These are phyloP conservation scores for Dolomedes plantarius DNA, from an alignment of 2,888 invertebrate species.

Conservation along the genomic window DNA sequence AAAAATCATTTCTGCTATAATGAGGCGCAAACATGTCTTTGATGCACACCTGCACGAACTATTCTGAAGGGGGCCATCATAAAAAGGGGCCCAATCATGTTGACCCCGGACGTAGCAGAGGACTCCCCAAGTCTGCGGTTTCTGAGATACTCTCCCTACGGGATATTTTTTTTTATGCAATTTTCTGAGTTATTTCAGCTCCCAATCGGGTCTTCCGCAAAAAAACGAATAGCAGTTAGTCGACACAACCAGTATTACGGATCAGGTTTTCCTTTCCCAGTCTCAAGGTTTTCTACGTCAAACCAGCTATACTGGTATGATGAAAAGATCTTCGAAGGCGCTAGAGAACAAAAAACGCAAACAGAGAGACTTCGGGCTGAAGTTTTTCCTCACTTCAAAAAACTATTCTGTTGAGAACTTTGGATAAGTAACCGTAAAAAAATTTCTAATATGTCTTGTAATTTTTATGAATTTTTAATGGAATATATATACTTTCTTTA, in stretches of 20 bases:
- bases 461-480: no score
- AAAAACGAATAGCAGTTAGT: background rate
- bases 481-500: no score
- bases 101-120: background rate
- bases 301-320: constrained; percentile 6
- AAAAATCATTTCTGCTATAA: background rate
- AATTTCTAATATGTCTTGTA: no score
- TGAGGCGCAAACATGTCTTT: constrained; percentile 12
- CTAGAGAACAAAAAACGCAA: background rate
- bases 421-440: no score
- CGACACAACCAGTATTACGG: constrained; percentile 1
- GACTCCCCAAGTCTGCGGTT: constrained; percentile 15
- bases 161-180: background rate
- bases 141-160: background rate
- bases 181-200: constrained; percentile 16
- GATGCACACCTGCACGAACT: constrained; percentile 9
- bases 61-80: background rate
- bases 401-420: no score
- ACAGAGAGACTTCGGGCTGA: no score
- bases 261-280: background rate
- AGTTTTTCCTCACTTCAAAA: no score
- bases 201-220: background rate
- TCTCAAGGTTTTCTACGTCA: background rate
- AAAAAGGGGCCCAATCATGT: background rate
- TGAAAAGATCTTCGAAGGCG: background rate